Evolutionary conservation across 1,140 invertebrate species (phyloP).

Genomic region (Zelostemma sp.): DNA sequence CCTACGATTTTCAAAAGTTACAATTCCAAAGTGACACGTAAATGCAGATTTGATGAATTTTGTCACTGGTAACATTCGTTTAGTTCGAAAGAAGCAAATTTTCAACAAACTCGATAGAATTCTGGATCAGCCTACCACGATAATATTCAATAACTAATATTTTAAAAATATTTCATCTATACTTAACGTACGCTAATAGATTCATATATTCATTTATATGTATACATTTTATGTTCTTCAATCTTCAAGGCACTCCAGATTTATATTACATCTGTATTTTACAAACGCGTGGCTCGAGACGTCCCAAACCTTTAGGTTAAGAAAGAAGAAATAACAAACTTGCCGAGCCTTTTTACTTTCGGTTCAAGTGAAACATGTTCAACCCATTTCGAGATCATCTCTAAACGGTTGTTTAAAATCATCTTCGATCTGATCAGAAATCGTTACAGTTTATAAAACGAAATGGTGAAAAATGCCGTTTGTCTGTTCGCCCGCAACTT

Average conservation of each 20-base stretch:
- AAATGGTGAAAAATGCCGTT: not conserved
- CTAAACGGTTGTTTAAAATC: too few relatives aligned
- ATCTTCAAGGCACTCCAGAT: constrained; percentile 67
- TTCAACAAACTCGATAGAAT: constrained; percentile 9
- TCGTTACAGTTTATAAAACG: not conserved
- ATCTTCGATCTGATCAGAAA: not conserved
- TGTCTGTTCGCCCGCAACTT: constrained; percentile 7
- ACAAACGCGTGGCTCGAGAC: constrained; percentile 60
- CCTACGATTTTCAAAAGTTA: too few relatives aligned
- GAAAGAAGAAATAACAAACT: constrained; percentile 27
- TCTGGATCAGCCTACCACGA: constrained; percentile 23
- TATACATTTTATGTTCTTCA: constrained; percentile 57
- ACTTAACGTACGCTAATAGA: constrained; percentile 22
- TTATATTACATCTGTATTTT: constrained; percentile 71
- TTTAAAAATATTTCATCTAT: constrained; percentile 40
- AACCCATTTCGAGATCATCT: too few relatives aligned
- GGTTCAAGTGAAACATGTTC: too few relatives aligned
- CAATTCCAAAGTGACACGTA: too few relatives aligned
- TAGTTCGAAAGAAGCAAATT: not conserved
- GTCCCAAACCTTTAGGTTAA: constrained; percentile 23
- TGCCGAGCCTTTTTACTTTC: too few relatives aligned
- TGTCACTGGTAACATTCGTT: constrained; percentile 19
- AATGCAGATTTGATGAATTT: too few relatives aligned
- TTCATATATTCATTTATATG: constrained; percentile 48
- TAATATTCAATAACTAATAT: constrained; percentile 29